phyloP scores from a whole-genome alignment of 2,113 vertebrate genomes.

The Gallinago paraguaiae region DNA sequence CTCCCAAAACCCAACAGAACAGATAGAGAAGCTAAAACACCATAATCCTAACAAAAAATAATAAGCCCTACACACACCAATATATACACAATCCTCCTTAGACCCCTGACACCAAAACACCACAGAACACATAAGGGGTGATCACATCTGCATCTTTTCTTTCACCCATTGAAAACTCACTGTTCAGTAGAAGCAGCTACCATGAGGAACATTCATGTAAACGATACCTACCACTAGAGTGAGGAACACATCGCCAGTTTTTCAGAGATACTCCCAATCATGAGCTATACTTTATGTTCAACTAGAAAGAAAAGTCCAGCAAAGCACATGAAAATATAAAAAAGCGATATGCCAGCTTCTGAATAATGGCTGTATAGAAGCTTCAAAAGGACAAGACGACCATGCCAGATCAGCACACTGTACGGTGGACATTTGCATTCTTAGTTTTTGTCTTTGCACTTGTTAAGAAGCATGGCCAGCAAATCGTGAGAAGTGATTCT shows the following conservation, averaged over 20 bases:
- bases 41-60: background rate
- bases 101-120: background rate
- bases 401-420: background rate
- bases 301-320: background rate
- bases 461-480: too few species aligned
- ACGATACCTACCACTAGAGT: background rate
- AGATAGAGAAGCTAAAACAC: background rate
- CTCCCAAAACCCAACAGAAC: background rate
- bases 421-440: accelerated
- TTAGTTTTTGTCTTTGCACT: background rate
- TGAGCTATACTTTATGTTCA: background rate
- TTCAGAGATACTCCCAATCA: background rate
- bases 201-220: background rate
- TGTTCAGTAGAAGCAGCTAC: background rate
- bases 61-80: too few species aligned
- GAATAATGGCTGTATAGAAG: background rate
- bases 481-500: too few species aligned
- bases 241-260: background rate
- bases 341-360: background rate
- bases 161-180: background rate
- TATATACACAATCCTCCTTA: background rate
- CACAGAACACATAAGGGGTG: background rate
- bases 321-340: background rate
- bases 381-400: background rate
- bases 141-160: background rate